Conservation (phyloP, 1,140 invertebrate genomes). For the Bradysia coprophila region DNA sequence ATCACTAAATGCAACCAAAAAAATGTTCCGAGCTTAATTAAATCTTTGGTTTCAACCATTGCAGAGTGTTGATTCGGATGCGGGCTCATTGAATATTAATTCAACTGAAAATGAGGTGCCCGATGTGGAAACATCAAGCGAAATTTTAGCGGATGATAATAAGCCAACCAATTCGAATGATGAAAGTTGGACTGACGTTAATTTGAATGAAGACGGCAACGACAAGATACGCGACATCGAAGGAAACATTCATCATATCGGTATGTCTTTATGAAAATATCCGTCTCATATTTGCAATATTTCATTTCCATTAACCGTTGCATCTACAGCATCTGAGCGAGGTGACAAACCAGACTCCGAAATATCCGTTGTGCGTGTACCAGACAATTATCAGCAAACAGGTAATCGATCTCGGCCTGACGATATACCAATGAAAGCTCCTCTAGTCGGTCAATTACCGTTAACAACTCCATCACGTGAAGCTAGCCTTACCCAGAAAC, state of each 20-base stretch:
- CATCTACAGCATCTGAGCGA: constrained; percentile 25
- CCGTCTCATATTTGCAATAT: too few relatives aligned
- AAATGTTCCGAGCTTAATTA: too few relatives aligned
- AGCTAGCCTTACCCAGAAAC: constrained; percentile 77
- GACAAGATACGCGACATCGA: constrained; percentile 7
- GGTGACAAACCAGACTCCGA: constrained; percentile 50
- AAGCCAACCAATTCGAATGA: constrained; percentile 46
- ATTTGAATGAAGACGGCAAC: constrained; percentile 51
- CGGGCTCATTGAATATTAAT: constrained; percentile 41
- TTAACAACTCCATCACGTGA: constrained; percentile 62
- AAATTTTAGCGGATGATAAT: constrained; percentile 43
- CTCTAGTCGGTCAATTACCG: constrained; percentile 44
- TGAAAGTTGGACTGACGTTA: constrained; percentile 82
- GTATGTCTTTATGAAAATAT: neutral
- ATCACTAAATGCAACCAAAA: too few relatives aligned
- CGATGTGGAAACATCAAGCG: constrained; percentile 40
- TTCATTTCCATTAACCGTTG: too few relatives aligned
- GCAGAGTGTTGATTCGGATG: constrained; percentile 63
- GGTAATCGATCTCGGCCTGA: constrained; percentile 21
- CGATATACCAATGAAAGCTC: constrained; percentile 47
- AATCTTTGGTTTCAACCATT: too few relatives aligned
- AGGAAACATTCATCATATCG: constrained; percentile 5
- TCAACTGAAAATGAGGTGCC: constrained; percentile 45
- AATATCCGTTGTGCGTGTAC: constrained; percentile 52
- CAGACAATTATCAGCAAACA: constrained; percentile 28